Base-by-base conservation (phyloP, 2,113 vertebrate species). In the Orthonyx spaldingii region DNA sequence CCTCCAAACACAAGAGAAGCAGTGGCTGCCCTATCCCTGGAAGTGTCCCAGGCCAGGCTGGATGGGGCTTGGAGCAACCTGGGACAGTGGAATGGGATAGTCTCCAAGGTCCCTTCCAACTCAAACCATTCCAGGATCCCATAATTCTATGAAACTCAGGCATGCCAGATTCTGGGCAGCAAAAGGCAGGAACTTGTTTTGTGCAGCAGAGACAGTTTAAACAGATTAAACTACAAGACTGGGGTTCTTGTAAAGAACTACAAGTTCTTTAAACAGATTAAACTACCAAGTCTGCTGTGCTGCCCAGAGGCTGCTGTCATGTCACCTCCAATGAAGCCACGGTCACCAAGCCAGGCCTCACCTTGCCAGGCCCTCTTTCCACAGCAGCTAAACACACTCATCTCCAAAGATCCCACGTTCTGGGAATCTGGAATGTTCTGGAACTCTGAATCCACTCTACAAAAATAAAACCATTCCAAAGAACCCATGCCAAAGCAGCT, bases 141-240 rank as follows among this genome's bases (percentile, higher is more conserved):
- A 2, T 1, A 3, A 63, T 32, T 63, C 41, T 11, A 0, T 37
- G 27, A 37, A 77, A 65, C 4, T 30, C 6, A 0, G 35, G 16
- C 9, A 8, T 5, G 17, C 21, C 1, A 1, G 33, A 56, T 21
- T 37, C 42, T 6, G 5, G 65, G n/a, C 65, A 92, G 39, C n/a
- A 42, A 72, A 70, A 75, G 30, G 71, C 65, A 86, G 71, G 46
- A 65, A 57, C 9, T 42, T 2, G 0, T 47, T 71, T 27, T 1
- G 28, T 56, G 66, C 17, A 89, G 30, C 41, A 83, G 21, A 5
- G 6, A 7, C 63, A 66, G 6, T 30, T 87, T 53, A 72, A 90
- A 44, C 37, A 19, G 20, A 50, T 56, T 35, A 44, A 90, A 84
- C 12, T 10, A 11, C 17, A 69, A 35, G 49, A 19, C 9, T 60